A percentile compares a stretch with the other conserved stretches of the same genome.
Evolutionary conservation across 2,113 vertebrate genomes (phyloP).

Genomic region (Syngnathus scovelli): DNA sequence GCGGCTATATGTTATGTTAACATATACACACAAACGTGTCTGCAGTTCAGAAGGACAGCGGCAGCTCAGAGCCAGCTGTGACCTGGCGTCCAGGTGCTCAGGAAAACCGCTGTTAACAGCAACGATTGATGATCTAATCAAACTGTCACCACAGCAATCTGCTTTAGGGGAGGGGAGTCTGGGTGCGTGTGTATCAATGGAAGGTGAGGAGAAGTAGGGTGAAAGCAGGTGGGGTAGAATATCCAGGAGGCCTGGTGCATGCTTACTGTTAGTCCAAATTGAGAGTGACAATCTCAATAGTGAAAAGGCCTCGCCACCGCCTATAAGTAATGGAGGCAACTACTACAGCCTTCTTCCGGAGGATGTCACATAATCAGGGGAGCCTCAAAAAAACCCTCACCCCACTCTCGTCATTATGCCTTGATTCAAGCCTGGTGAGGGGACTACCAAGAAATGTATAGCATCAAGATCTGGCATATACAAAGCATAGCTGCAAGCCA

Average conservation of each 20-base stretch:
- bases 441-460: background rate
- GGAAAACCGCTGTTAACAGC: constrained; percentile 96
- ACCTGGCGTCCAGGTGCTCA: constrained; percentile 97
- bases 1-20: background rate
- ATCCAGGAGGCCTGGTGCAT: constrained; percentile 89
- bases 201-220: constrained; percentile 15
- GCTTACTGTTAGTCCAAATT: constrained; percentile 97
- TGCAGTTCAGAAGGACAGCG: constrained; percentile 82
- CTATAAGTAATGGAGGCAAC: constrained; percentile 93
- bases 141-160: constrained; percentile 91
- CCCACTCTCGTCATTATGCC: constrained; percentile 17
- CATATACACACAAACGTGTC: constrained; percentile 20
- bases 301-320: constrained; percentile 82
- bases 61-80: constrained; percentile 94
- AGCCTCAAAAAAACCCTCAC: constrained; percentile 35
- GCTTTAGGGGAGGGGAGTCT: constrained; percentile 75
- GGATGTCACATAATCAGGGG: constrained; percentile 90
- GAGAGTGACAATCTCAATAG: constrained; percentile 98
- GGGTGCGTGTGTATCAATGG: constrained; percentile 18
- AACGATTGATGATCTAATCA: constrained; percentile 99
- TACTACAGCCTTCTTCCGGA: constrained; percentile 91
- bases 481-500: background rate
- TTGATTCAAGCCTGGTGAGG: constrained; percentile 11
- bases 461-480: background rate
- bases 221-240: constrained; percentile 70